These are phyloP conservation scores for Phanerotoma sp. DNA, from an alignment of 2,888 invertebrate genomes.

Conservation along the genomic window DNA sequence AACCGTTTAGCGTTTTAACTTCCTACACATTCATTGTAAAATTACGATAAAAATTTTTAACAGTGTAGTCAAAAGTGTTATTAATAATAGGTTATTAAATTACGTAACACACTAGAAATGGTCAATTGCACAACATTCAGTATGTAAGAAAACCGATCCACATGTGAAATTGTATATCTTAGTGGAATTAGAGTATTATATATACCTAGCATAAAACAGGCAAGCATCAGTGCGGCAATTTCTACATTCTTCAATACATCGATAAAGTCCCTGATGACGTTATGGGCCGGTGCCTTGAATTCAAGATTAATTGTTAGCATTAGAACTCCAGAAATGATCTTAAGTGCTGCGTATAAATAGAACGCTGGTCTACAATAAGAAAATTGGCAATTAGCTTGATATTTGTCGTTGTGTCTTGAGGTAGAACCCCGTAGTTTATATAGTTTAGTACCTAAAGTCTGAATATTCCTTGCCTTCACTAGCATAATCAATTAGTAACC, in stretches of 20 bases:
- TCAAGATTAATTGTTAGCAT: slow-evolving; percentile 74
- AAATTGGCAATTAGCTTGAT: slow-evolving; percentile 13
- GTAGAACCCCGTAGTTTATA: slow-evolving; percentile 4
- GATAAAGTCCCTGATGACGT: slow-evolving; percentile 70
- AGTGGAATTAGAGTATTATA: neutral
- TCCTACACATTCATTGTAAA: too few relatives aligned
- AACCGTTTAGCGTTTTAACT: too few relatives aligned
- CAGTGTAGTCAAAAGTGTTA: too few relatives aligned
- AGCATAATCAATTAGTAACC: slow-evolving; percentile 73
- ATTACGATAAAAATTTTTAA: too few relatives aligned
- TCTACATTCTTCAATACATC: slow-evolving; percentile 70
- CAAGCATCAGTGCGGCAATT: slow-evolving; percentile 71
- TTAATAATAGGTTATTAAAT: neutral
- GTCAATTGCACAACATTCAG: neutral
- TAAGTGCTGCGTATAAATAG: slow-evolving; percentile 71
- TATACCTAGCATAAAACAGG: slow-evolving; percentile 71
- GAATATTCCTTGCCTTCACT: slow-evolving; percentile 70
- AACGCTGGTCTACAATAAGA: slow-evolving; percentile 69
- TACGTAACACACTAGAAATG: neutral
- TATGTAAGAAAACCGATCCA: too few relatives aligned
- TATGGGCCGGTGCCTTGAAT: slow-evolving; percentile 73
- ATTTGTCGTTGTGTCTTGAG: neutral
- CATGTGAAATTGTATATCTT: neutral
- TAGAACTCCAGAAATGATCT: slow-evolving; percentile 66
- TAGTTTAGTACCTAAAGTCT: slow-evolving; percentile 66